Percentiles rank a stretch among this genome's conserved stretches.
These are phyloP conservation scores for Scolanthus callimorphus DNA, from an alignment of 92 coral and sea anemone genomes.

Conservation along the genomic window DNA sequence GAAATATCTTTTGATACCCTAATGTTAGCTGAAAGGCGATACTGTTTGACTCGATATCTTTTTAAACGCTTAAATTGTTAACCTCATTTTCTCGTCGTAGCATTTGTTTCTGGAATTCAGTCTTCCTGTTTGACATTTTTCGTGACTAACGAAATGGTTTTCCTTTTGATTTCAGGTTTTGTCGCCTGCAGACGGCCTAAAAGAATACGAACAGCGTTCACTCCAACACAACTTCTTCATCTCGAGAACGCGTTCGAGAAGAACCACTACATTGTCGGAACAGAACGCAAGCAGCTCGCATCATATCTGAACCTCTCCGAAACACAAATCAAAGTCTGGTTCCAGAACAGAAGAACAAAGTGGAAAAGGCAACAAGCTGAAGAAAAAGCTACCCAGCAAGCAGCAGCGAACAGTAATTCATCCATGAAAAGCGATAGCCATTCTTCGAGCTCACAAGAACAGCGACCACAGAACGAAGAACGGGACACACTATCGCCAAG, in stretches of 20 bases:
- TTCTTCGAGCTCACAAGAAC: constrained; percentile 32
- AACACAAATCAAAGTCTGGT: constrained; percentile 96
- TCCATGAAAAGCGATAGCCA: constrained; percentile 54
- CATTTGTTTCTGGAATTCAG: too few species aligned
- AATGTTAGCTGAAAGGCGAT: too few species aligned
- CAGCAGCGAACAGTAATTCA: constrained; percentile 12
- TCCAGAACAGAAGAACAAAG: constrained; percentile 88
- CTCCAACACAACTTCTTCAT: constrained; percentile 90
- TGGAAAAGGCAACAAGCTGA: constrained; percentile 91
- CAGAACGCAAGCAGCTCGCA: constrained; percentile 90
- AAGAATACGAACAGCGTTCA: constrained; percentile 85
- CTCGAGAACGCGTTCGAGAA: constrained; percentile 94
- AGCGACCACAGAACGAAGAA: constrained; percentile 10
- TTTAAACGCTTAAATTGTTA: too few species aligned
- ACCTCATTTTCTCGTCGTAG: too few species aligned
- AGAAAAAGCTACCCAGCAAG: constrained; percentile 69
- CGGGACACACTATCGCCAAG: background rate
- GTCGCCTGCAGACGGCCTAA: constrained; percentile 89
- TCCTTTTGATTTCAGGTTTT: constrained; percentile 62
- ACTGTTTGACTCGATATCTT: too few species aligned
- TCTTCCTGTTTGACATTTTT: too few species aligned
- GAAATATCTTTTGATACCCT: too few species aligned
- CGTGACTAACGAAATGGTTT: too few species aligned
- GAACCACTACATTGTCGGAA: constrained; percentile 93
- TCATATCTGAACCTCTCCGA: constrained; percentile 84